Percentiles rank a stretch among this genome's conserved stretches.
These are phyloP conservation scores for Callopanchax toddi DNA, from an alignment of 2,113 vertebrate species.

Conservation along the genomic window DNA sequence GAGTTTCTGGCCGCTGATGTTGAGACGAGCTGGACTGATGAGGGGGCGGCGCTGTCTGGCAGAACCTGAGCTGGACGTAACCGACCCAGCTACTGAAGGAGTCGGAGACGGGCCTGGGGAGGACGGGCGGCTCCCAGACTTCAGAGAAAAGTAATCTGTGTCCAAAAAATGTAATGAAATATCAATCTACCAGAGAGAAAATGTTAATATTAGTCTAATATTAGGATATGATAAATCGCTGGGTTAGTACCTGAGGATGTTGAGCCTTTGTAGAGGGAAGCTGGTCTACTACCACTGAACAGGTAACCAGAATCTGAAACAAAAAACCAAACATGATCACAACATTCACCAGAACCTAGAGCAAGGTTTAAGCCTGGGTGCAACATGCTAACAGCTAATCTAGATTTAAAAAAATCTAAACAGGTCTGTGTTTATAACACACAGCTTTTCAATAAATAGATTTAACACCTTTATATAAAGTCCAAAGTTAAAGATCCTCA, in stretches of 20 bases:
- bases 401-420: too few species aligned
- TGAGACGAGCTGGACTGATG: conserved; percentile 94
- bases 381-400: too few species aligned
- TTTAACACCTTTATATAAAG: too few species aligned
- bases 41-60: conserved; percentile 87
- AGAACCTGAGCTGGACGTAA: conserved; percentile 88
- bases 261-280: conserved; percentile 84
- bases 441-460: too few species aligned
- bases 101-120: conserved; percentile 88
- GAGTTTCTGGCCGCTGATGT: conserved; percentile 87
- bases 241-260: conserved; percentile 85
- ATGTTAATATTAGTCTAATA: too few species aligned
- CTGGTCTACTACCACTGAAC: conserved; percentile 92
- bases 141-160: conserved; percentile 89
- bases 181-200: too few species aligned
- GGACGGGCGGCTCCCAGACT: conserved; percentile 80
- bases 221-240: too few species aligned
- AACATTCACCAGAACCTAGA: background rate
- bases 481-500: too few species aligned
- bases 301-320: conserved; percentile 92
- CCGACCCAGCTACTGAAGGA: conserved; percentile 87
- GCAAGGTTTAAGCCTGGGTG: too few species aligned
- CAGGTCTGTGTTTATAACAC: too few species aligned
- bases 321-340: conserved; percentile 1
- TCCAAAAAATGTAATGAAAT: background rate